Evolutionary conservation across 2,888 invertebrate genomes (phyloP).

Genomic region (Xanthia icteritia): DNA sequence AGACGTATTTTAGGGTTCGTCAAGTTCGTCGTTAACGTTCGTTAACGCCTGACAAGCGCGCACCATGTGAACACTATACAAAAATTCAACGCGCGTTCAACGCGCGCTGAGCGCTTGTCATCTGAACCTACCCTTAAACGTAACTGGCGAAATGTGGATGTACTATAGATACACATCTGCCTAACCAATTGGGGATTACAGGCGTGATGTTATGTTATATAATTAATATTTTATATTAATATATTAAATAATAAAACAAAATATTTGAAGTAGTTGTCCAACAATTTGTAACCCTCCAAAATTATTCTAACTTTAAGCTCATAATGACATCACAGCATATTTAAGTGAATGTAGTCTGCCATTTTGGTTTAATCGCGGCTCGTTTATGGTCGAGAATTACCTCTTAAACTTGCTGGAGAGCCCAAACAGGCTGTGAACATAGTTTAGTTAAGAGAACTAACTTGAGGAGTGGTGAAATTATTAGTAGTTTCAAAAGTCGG

Average conservation of each 20-base stretch:
- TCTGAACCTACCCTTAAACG: no score
- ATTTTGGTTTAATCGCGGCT: conserved; percentile 22
- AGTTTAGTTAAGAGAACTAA: conserved; percentile 26
- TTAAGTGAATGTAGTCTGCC: conserved; percentile 20
- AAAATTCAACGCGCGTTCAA: no score
- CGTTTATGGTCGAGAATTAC: conserved; percentile 24
- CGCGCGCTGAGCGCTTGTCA: no score
- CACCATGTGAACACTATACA: no score
- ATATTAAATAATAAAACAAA: neutral
- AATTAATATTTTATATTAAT: no score
- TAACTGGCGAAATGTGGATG: neutral
- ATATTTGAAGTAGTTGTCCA: neutral
- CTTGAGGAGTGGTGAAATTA: conserved; percentile 16
- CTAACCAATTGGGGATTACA: neutral
- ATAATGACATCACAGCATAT: neutral
- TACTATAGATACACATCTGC: neutral
- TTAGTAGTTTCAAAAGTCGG: neutral
- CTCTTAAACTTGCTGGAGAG: conserved; percentile 11
- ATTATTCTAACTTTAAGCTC: neutral
- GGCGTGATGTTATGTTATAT: neutral
- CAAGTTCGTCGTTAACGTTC: no score
- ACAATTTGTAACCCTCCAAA: conserved; percentile 24
- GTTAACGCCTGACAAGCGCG: no score
- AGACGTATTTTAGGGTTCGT: no score
- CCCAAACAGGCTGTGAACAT: conserved; percentile 15